These are phyloP conservation scores for Aleadryas rufinucha DNA, from an alignment of 2,113 vertebrate species.

Conservation along the genomic window DNA sequence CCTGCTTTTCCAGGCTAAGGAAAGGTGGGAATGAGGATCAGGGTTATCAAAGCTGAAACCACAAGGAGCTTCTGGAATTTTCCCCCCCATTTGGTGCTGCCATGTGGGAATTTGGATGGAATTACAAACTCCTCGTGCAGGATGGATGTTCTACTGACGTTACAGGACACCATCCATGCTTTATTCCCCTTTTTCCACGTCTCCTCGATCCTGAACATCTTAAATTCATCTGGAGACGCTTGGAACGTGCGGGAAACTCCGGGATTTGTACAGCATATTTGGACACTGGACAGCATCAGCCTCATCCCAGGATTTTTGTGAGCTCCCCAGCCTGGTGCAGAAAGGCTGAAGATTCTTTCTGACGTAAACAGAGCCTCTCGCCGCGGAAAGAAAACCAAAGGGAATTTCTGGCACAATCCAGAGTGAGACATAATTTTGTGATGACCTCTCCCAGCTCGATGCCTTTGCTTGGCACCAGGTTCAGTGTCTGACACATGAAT, in stretches of 20 bases:
- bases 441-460: background rate
- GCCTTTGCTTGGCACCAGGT: background rate
- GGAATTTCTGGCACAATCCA: slow-evolving; percentile 33
- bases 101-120: background rate
- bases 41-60: background rate
- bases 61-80: background rate
- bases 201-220: background rate
- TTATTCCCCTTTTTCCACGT: background rate
- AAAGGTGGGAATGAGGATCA: background rate
- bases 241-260: background rate
- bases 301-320: background rate
- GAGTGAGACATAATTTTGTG: background rate
- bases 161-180: background rate
- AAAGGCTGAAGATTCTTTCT: background rate
- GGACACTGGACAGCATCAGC: background rate
- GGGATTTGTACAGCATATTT: background rate
- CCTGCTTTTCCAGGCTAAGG: background rate
- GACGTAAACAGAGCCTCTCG: background rate
- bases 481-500: background rate
- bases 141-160: background rate
- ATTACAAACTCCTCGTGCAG: background rate
- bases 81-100: background rate
- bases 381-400: background rate
- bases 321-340: background rate
- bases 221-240: background rate